Percentiles rank a stretch among this genome's conserved stretches.
Evolutionary conservation across 2,888 invertebrate genomes (phyloP).

Genomic region (Liopterus haemorrhoidalis): DNA sequence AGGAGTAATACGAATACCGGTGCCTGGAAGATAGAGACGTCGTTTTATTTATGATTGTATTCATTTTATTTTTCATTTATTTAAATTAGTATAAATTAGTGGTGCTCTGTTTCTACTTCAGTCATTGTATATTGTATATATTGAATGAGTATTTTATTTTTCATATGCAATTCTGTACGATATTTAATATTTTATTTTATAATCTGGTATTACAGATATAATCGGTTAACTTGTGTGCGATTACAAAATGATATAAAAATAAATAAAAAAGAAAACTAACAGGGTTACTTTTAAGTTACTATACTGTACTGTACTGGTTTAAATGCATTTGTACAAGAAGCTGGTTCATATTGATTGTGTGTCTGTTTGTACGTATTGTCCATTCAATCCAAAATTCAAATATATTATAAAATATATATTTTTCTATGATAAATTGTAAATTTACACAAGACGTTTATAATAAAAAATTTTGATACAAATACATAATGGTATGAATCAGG

Average conservation of each 20-base stretch:
- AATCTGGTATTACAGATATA: conserved; percentile 25
- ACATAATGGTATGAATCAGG: conserved; percentile 38
- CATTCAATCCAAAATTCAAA: conserved; percentile 30
- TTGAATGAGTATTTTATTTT: conserved; percentile 5
- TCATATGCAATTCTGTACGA: conserved; percentile 37
- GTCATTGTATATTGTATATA: no score
- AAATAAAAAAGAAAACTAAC: conserved; percentile 37
- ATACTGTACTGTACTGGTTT: conserved; percentile 32
- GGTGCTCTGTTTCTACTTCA: no score
- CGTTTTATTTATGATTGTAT: no score
- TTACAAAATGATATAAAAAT: no score
- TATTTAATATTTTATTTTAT: conserved; percentile 30
- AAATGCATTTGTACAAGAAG: conserved; percentile 32
- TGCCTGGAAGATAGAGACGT: no score
- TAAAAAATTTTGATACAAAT: conserved; percentile 22
- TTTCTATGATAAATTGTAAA: conserved; percentile 18
- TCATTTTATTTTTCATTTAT: no score
- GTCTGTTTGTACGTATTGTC: conserved; percentile 26
- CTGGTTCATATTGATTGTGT: conserved; percentile 28
- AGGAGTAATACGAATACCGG: no score
- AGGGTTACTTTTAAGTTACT: conserved; percentile 37
- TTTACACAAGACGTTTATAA: background rate
- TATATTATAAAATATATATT: conserved; percentile 24
- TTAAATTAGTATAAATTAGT: no score
- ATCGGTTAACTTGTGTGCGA: conserved; percentile 23